Percentiles rank a stretch among this genome's conserved stretches.
Conservation (phyloP, 2,113 vertebrate species). For the Microtus richardsoni region DNA sequence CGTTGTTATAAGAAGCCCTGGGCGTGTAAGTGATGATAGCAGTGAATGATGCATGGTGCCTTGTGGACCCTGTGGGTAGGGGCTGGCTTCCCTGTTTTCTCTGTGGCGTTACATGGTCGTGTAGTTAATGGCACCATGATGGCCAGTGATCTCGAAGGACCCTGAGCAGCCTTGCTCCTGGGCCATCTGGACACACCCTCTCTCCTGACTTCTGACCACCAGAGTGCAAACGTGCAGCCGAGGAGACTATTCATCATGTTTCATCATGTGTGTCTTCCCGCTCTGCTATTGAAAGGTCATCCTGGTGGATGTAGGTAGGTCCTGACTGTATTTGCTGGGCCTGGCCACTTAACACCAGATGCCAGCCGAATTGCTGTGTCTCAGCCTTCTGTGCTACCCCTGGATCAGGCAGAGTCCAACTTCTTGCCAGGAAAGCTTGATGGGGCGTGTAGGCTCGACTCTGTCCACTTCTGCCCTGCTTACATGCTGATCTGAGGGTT, state of each 20-base stretch:
- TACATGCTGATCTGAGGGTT: not conserved
- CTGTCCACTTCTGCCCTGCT: not conserved
- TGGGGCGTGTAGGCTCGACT: not conserved
- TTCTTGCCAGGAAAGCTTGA: not conserved
- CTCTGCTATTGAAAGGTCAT: not conserved
- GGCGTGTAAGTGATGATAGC: not conserved
- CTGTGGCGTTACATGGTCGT: not conserved
- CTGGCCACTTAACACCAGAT: not conserved
- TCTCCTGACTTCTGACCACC: accelerated
- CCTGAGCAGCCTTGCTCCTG: not conserved
- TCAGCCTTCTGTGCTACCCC: not conserved
- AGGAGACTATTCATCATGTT: not conserved
- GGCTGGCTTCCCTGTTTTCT: not conserved
- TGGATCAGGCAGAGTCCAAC: not conserved
- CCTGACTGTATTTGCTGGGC: accelerated
- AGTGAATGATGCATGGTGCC: accelerated
- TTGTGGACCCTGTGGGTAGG: not conserved
- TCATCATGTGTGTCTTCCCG: accelerated
- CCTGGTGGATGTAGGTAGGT: not conserved
- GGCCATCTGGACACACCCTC: no score
- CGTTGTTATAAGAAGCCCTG: not conserved
- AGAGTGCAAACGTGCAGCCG: accelerated
- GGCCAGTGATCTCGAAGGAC: not conserved
- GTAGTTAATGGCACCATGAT: slow-evolving; percentile 62
- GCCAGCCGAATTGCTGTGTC: not conserved